Evolutionary conservation across 2,797 vertebrate species (phyloP).

Genomic region (Morelia viridis): DNA sequence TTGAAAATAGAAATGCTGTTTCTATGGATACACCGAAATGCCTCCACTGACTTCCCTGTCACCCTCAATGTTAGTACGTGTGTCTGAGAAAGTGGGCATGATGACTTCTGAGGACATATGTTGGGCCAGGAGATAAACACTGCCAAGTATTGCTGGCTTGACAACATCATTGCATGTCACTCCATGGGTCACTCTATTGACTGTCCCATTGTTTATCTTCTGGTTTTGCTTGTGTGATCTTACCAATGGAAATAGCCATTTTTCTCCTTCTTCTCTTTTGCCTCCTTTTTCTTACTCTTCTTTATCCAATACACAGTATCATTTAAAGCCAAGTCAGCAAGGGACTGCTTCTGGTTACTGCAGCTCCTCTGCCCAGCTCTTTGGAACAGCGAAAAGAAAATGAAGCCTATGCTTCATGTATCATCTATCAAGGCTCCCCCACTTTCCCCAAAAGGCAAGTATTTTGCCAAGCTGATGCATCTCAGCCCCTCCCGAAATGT

Average conservation of each 20-base stretch:
- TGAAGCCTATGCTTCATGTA: not conserved
- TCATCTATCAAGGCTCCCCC: not conserved
- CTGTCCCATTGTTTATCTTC: not conserved
- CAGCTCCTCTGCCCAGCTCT: not conserved
- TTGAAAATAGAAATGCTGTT: conserved; percentile 43
- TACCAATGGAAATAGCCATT: not conserved
- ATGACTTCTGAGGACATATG: not conserved
- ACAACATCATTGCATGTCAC: too few relatives aligned
- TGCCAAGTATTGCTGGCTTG: not conserved
- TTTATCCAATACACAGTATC: not conserved
- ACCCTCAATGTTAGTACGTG: conserved; percentile 46
- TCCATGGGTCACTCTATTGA: not conserved
- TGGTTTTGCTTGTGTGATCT: not conserved
- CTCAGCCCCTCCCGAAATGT: not conserved
- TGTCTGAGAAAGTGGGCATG: conserved; percentile 14
- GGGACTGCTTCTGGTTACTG: not conserved
- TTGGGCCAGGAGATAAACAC: not conserved
- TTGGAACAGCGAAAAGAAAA: not conserved
- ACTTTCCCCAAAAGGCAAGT: not conserved
- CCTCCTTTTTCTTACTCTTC: not conserved
- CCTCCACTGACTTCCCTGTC: conserved; percentile 45
- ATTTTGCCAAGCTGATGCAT: not conserved
- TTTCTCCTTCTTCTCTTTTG: not conserved
- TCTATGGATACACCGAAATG: conserved; percentile 58
- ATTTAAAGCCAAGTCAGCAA: not conserved